Percentiles rank a stretch among this genome's conserved stretches.
Conservation (phyloP, 2,797 vertebrate species). For the Pseudocheirus occidentalis region DNA sequence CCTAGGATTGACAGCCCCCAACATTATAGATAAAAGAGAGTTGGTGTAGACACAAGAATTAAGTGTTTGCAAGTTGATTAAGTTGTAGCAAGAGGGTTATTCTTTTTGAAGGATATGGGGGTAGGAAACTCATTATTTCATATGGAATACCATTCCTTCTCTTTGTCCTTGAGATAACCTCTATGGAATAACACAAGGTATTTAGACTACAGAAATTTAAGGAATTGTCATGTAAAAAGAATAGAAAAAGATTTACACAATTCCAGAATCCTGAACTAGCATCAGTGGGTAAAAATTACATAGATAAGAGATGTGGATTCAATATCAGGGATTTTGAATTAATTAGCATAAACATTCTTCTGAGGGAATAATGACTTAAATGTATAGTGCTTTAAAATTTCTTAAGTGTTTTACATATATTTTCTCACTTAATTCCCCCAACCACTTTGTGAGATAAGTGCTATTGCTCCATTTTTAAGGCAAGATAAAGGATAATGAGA, state of each 20-base stretch:
- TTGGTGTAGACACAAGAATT: neutral
- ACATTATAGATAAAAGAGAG: neutral
- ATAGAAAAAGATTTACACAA: neutral
- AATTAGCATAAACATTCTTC: neutral
- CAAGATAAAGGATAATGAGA: neutral
- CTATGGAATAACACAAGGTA: neutral
- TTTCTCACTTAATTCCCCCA: neutral
- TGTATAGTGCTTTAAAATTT: neutral
- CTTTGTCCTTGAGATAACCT: neutral
- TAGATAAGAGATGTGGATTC: neutral
- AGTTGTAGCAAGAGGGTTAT: neutral
- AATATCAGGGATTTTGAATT: neutral
- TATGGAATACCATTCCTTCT: neutral
- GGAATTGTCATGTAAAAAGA: neutral
- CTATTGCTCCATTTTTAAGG: neutral
- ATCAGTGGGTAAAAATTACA: neutral
- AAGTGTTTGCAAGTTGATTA: neutral
- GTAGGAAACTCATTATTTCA: neutral
- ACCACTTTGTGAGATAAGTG: neutral
- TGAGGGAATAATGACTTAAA: neutral
- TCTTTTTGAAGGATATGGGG: neutral
- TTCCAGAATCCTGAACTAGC: neutral
- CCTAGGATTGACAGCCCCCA: neutral
- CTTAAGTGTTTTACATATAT: neutral
- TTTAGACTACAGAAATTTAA: neutral